A percentile compares a stretch with the other conserved stretches of the same genome.
phyloP scores from a whole-genome alignment of 2,888 invertebrate genomes.

The Erebia epiphron region DNA sequence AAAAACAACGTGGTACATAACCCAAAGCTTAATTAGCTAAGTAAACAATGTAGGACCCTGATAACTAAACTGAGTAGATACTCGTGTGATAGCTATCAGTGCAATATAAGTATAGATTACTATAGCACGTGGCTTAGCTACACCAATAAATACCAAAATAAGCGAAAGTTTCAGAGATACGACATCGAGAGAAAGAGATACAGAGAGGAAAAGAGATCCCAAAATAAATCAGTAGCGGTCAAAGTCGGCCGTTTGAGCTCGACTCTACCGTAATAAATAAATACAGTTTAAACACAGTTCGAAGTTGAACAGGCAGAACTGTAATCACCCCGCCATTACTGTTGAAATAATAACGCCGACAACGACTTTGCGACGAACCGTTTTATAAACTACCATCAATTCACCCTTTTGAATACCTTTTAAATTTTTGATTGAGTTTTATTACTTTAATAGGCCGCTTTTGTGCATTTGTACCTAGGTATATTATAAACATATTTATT shows the following conservation, averaged over 20 bases:
- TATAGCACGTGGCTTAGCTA: too few relatives aligned
- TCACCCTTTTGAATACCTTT: slow-evolving; percentile 19
- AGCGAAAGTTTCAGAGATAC: too few relatives aligned
- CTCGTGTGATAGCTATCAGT: too few relatives aligned
- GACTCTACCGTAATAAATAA: slow-evolving; percentile 21
- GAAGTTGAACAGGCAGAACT: slow-evolving; percentile 27
- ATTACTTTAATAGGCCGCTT: slow-evolving; percentile 1
- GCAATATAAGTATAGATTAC: too few relatives aligned
- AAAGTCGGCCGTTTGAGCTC: background rate
- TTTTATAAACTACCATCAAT: slow-evolving; percentile 26
- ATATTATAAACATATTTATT: background rate
- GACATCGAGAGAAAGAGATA: too few relatives aligned
- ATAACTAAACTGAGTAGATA: too few relatives aligned
- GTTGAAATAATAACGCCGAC: slow-evolving; percentile 26
- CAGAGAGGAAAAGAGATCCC: too few relatives aligned
- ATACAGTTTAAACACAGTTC: slow-evolving; percentile 26
- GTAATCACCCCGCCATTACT: slow-evolving; percentile 33
- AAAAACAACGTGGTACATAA: too few relatives aligned
- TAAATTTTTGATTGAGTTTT: slow-evolving; percentile 17
- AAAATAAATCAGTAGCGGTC: too few relatives aligned
- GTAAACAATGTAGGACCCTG: too few relatives aligned
- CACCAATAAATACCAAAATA: too few relatives aligned
- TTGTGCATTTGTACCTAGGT: background rate
- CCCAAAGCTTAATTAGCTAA: too few relatives aligned
- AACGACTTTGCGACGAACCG: slow-evolving; percentile 20